Percentiles rank a stretch among this genome's conserved stretches.
phyloP scores from a whole-genome alignment of 2,113 vertebrate species.

The Hemibagrus wyckioides region DNA sequence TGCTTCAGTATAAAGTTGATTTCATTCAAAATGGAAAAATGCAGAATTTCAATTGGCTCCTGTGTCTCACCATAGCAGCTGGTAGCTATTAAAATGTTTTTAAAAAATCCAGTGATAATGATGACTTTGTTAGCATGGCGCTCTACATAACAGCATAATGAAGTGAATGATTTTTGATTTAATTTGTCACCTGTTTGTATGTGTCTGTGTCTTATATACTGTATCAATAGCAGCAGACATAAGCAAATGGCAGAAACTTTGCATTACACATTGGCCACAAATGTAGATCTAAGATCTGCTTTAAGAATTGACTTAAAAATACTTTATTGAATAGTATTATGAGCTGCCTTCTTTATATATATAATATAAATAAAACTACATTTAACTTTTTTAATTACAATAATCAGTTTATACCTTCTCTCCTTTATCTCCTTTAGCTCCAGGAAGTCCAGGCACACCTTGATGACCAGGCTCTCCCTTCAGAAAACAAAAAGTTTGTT shows the following conservation, averaged over 20 bases:
- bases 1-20: background rate
- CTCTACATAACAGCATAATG: background rate
- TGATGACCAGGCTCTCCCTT: conserved; percentile 83
- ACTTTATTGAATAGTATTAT: background rate
- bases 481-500: conserved; percentile 30
- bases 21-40: background rate
- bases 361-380: background rate
- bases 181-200: background rate
- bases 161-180: background rate
- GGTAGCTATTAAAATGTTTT: background rate
- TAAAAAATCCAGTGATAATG: too few species aligned
- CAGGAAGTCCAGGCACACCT: conserved; percentile 74
- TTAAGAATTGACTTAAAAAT: background rate
- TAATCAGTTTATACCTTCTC: conserved; percentile 74
- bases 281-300: background rate
- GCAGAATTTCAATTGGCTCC: background rate
- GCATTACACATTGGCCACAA: background rate
- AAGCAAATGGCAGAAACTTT: background rate
- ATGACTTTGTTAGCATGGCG: too few species aligned
- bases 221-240: background rate
- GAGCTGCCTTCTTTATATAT: background rate
- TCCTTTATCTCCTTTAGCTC: conserved; percentile 80
- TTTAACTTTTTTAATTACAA: conserved; percentile 1
- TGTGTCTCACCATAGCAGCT: background rate
- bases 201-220: background rate